Conservation (phyloP, 2,888 invertebrate species). For the Himalopsyche tibetana region DNA sequence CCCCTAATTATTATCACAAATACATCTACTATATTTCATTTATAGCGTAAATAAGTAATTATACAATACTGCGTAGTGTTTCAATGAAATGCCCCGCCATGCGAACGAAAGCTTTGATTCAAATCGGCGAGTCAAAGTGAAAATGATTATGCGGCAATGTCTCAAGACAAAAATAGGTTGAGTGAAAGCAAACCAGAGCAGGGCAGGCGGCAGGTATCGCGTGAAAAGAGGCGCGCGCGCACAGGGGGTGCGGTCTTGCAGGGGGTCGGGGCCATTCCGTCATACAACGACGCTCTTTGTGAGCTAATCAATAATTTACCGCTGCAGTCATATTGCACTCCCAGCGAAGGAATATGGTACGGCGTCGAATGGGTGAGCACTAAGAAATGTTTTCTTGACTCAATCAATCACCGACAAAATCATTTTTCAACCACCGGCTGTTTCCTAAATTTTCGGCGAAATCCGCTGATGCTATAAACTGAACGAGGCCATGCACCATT, state of each 20-base stretch:
- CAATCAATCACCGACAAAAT: constrained; percentile 3
- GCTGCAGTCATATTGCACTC: constrained; percentile 65
- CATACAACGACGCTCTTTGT: constrained; percentile 65
- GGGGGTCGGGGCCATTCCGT: constrained; percentile 58
- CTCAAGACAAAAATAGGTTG: constrained; percentile 34
- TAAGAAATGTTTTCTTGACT: neutral
- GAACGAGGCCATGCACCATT: no score
- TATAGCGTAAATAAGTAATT: no score
- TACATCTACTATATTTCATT: no score
- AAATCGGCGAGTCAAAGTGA: constrained; percentile 28
- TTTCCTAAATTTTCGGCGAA: no score
- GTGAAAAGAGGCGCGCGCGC: constrained; percentile 53
- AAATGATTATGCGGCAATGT: constrained; percentile 30
- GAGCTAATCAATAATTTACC: constrained; percentile 66
- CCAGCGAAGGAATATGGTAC: constrained; percentile 48
- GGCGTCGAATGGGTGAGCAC: neutral
- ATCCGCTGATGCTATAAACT: no score
- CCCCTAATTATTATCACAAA: no score
- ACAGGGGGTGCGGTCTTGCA: constrained; percentile 50
- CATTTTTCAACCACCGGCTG: no score
- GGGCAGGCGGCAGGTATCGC: constrained; percentile 10
- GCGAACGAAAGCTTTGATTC: neutral
- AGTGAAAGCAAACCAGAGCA: constrained; percentile 17
- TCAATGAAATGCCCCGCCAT: neutral
- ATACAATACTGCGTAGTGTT: no score